Conservation (phyloP, 2,113 vertebrate genomes). For the Barnardius zonarius region DNA sequence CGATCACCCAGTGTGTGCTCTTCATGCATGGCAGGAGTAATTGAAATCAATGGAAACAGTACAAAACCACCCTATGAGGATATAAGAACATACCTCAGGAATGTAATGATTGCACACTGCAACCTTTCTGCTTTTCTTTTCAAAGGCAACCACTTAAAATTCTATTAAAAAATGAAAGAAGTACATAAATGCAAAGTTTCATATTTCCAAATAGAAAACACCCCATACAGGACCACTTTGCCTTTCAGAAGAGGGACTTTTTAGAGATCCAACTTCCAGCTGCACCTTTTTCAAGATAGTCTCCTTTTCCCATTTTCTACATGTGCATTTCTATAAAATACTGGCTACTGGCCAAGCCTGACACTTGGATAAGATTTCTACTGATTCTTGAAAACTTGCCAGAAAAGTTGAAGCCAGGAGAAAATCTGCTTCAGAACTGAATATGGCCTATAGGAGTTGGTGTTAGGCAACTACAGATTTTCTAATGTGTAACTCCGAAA, state of each 20-base stretch:
- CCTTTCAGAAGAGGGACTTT: not conserved
- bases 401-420: not conserved
- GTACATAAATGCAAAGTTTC: not conserved
- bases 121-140: not conserved
- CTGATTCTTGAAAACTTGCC: not conserved
- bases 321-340: slow-evolving; percentile 23
- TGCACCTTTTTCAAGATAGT: not conserved
- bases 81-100: not conserved
- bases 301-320: not conserved
- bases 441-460: not conserved
- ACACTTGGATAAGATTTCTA: slow-evolving; percentile 22
- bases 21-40: not conserved
- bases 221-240: not conserved
- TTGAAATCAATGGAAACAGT: not conserved
- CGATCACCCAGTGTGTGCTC: not conserved
- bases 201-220: not conserved
- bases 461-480: not conserved
- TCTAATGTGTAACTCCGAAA: not conserved
- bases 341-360: slow-evolving; percentile 3
- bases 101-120: not conserved
- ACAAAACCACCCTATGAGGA: not conserved
- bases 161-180: not conserved
- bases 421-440: slow-evolving; percentile 1
- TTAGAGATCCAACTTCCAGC: not conserved
- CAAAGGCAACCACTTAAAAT: not conserved